Percentiles rank a stretch among this genome's conserved stretches.
phyloP scores from a whole-genome alignment of 2,113 vertebrate genomes.

The Anguilla japonica region DNA sequence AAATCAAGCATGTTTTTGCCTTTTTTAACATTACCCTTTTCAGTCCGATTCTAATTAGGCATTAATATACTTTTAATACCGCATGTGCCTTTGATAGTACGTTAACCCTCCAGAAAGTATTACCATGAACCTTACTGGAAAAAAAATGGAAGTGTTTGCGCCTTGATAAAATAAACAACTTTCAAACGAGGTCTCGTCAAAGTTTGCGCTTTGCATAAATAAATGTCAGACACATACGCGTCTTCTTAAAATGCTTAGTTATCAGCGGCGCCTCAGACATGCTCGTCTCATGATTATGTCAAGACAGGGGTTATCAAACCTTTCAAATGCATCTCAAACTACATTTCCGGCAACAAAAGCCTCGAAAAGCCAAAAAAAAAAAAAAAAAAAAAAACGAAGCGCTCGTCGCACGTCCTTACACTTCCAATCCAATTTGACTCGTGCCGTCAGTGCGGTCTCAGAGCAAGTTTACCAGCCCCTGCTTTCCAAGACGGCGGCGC shows the following conservation, averaged over 20 bases:
- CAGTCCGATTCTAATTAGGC: constrained; percentile 11
- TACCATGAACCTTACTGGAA: constrained; percentile 56
- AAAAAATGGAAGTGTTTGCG: constrained; percentile 45
- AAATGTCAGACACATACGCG: constrained; percentile 72
- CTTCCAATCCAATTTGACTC: constrained; percentile 74
- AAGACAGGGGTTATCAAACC: constrained; percentile 69
- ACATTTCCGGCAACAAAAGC: constrained; percentile 74
- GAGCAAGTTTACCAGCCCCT: constrained; percentile 70
- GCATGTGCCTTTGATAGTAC: constrained; percentile 59
- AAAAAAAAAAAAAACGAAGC: constrained; percentile 56
- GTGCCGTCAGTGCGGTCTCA: constrained; percentile 52
- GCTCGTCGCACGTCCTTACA: constrained; percentile 48
- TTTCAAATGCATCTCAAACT: constrained; percentile 69
- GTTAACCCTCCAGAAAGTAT: constrained; percentile 62
- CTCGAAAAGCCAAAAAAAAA: constrained; percentile 68
- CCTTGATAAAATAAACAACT: constrained; percentile 62
- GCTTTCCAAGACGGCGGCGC: constrained; percentile 75
- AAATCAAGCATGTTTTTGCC: neutral
- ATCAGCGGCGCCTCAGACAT: constrained; percentile 69
- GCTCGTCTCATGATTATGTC: constrained; percentile 71
- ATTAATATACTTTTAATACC: constrained; percentile 32
- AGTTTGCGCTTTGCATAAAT: constrained; percentile 74
- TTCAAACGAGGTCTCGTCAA: constrained; percentile 55
- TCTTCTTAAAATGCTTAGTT: constrained; percentile 67
- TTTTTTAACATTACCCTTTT: neutral